Base-by-base conservation (phyloP, 2,888 invertebrate genomes). In the Caenorhabditis sp. region DNA sequence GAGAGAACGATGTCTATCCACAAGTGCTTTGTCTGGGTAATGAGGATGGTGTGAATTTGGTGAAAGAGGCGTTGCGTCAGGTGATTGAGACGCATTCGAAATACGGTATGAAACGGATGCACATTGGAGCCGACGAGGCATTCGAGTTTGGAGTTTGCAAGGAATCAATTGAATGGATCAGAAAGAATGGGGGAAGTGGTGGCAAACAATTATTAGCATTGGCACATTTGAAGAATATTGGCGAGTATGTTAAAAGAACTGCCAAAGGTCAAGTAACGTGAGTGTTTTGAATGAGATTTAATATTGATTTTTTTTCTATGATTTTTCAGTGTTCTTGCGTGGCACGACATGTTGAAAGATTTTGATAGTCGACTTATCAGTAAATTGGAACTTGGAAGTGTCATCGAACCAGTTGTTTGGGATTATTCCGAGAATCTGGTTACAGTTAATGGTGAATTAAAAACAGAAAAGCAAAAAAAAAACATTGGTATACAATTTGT, bases 311-410 rank as follows among this genome's bases (percentile, higher is more conserved):
- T 37, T 21, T 19, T n/a, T 17, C 19, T 55, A 14, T 49, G 14
- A 31, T 10, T 51, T 43, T 43, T 10, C 1, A 81, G 89, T 0
- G 88, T 92, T 0, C 91, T 94, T 17, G 92, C 93, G 86, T 94
- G 94, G 94, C 93, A 94, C 82, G 94, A 94, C 84, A 93, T 93
- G 91, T 90, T 94, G 63, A 89, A 93, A 62, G 74, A 76, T 10
- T 90, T 79, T 49, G 73, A 78, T 24, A 58, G 69, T 17, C 62
- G 67, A 8, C 31, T 81, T 12, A 81, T 81, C 57, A 67, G 75
- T 27, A 68, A 68, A 23, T 66, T 77, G 19, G 68, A 75, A 36
- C 61, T 84, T 37, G 83, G 81, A 23, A 61, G 70, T 12, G 49
- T 81, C 12, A 71, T 83, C 10, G 80, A 85, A 66, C 85, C 85